Conservation (phyloP, 2,888 invertebrate species). For the Mystacides longicornis region DNA sequence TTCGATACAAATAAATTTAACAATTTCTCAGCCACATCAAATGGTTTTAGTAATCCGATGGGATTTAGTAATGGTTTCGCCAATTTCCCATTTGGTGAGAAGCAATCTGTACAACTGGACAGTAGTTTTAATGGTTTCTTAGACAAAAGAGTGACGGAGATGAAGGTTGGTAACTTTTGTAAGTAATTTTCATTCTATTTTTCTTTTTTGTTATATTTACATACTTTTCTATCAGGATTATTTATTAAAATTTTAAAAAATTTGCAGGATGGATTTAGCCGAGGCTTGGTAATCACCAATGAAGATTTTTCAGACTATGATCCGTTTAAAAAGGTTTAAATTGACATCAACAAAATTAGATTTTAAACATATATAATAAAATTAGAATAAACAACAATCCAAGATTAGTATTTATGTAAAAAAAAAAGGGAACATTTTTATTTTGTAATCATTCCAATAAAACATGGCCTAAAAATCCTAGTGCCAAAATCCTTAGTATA, state of each 20-base stretch:
- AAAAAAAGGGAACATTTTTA: too few species aligned
- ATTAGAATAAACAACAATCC: neutral
- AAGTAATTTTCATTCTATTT: conserved; percentile 10
- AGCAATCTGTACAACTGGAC: conserved; percentile 35
- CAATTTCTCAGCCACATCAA: conserved; percentile 18
- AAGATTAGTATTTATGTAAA: too few species aligned
- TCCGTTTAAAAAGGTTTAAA: conserved; percentile 70
- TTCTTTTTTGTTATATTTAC: neutral
- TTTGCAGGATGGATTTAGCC: conserved; percentile 77
- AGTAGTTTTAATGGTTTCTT: conserved; percentile 69
- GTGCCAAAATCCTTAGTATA: too few species aligned
- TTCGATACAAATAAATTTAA: conserved; percentile 76
- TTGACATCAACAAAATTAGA: neutral
- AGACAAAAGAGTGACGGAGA: conserved; percentile 76
- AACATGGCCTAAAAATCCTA: too few species aligned
- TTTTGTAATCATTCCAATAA: too few species aligned
- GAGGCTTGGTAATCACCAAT: conserved; percentile 79
- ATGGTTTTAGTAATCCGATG: conserved; percentile 27
- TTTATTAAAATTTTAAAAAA: neutral
- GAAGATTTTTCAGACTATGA: conserved; percentile 95
- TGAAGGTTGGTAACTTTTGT: conserved; percentile 58
- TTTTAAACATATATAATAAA: neutral
- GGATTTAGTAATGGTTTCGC: conserved; percentile 44
- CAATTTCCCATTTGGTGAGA: conserved; percentile 40
- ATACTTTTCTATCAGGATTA: neutral